Conservation (phyloP, 2,797 vertebrate genomes). For the Pipistrellus kuhlii region DNA sequence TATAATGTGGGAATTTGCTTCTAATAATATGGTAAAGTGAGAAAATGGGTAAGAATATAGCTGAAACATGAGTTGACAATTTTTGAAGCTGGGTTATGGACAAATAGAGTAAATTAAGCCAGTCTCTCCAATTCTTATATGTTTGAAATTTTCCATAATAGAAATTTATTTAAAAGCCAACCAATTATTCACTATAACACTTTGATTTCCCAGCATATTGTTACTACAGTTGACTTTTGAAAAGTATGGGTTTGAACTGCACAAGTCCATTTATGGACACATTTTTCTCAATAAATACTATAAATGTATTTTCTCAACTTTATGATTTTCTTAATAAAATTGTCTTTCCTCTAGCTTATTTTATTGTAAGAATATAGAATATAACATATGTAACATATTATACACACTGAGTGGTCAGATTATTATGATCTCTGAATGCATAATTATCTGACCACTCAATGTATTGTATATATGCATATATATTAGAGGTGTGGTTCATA, state of each 20-base stretch:
- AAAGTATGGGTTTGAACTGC: background rate
- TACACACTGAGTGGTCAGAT: too few relatives aligned
- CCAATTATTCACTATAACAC: background rate
- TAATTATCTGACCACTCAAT: too few relatives aligned
- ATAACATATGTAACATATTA: background rate
- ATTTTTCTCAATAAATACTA: background rate
- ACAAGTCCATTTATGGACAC: background rate
- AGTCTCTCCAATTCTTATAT: background rate
- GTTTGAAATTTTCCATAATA: background rate
- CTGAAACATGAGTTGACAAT: background rate
- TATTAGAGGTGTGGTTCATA: too few relatives aligned
- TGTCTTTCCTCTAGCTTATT: background rate
- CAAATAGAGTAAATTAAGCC: background rate
- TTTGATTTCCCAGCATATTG: background rate
- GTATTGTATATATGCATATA: too few relatives aligned
- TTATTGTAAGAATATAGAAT: background rate
- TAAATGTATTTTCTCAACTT: background rate
- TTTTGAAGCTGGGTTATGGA: background rate
- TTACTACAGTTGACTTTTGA: background rate
- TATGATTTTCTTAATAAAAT: background rate
- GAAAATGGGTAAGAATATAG: background rate
- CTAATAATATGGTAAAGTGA: background rate
- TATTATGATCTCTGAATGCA: too few relatives aligned
- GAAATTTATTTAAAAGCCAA: constrained; percentile 45
- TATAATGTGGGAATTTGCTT: background rate